Conservation (phyloP, 2,113 vertebrate genomes). For the Malurus elegans region DNA sequence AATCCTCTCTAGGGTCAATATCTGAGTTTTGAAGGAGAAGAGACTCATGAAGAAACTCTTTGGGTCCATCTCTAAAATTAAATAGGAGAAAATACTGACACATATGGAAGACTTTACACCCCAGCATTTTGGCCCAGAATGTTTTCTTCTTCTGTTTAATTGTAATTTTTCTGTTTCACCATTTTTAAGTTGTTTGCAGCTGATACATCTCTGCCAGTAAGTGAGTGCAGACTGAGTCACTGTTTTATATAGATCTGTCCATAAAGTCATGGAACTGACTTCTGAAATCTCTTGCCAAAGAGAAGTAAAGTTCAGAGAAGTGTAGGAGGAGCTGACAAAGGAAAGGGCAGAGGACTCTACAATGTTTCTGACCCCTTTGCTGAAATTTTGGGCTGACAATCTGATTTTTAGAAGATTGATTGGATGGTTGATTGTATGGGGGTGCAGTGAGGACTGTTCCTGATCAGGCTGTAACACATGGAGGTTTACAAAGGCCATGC, state of each 20-base stretch:
- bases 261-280: conserved; percentile 33
- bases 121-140: neutral
- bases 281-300: conserved; percentile 23
- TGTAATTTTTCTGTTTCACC: conserved; percentile 18
- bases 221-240: conserved; percentile 35
- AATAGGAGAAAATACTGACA: neutral
- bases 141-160: conserved; percentile 16
- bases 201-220: conserved; percentile 38
- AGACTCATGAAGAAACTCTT: neutral
- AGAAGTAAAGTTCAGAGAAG: neutral
- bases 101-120: neutral
- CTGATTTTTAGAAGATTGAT: neutral
- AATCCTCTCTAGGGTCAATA: neutral
- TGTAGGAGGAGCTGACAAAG: neutral
- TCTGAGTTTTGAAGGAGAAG: neutral
- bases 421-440: neutral
- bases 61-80: neutral
- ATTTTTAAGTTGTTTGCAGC: conserved; percentile 28
- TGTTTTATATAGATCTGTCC: conserved; percentile 33
- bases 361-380: neutral
- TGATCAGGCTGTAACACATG: neutral
- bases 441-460: neutral
- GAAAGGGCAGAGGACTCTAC: neutral
- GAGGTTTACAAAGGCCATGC: neutral
- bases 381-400: neutral